Conservation (phyloP, 1,140 invertebrate genomes). For the Caerostris extrusa region DNA sequence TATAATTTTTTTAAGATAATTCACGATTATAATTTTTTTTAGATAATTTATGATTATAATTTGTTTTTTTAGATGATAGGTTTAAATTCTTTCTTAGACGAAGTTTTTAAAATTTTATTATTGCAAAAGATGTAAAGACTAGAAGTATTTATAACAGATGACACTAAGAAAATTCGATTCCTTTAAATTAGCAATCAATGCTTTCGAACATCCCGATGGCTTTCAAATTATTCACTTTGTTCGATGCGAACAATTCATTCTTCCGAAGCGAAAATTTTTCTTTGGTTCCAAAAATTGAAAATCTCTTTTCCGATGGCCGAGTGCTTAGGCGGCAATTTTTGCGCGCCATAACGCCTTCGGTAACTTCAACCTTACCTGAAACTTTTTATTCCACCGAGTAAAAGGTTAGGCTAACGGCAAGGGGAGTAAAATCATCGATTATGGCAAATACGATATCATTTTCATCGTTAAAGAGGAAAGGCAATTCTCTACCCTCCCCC, state of each 20-base stretch:
- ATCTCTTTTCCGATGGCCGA: slow-evolving; percentile 51
- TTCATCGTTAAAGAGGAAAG: slow-evolving; percentile 64
- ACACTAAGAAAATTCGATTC: neutral
- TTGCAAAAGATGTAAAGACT: too few relatives aligned
- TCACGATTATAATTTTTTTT: too few relatives aligned
- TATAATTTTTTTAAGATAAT: too few relatives aligned
- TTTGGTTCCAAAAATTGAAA: slow-evolving; percentile 29
- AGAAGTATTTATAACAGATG: too few relatives aligned
- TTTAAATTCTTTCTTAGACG: too few relatives aligned
- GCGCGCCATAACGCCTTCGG: slow-evolving; percentile 10
- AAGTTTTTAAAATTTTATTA: too few relatives aligned
- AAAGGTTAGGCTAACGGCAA: slow-evolving; percentile 33
- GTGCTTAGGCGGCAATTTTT: slow-evolving; percentile 47
- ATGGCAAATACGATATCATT: slow-evolving; percentile 53
- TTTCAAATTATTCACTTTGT: neutral
- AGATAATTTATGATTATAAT: too few relatives aligned
- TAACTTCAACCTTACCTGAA: neutral
- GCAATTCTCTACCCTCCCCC: slow-evolving; percentile 27
- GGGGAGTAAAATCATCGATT: slow-evolving; percentile 69
- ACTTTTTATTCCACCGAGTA: slow-evolving; percentile 58
- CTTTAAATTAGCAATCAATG: neutral
- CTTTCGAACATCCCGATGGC: neutral
- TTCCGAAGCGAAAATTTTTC: slow-evolving; percentile 15
- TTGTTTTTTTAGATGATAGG: too few relatives aligned
- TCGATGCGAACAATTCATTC: neutral